Percentiles rank a stretch among this genome's conserved stretches.
phyloP scores from a whole-genome alignment of 2,797 vertebrate genomes.

The Podarcis siculus region DNA sequence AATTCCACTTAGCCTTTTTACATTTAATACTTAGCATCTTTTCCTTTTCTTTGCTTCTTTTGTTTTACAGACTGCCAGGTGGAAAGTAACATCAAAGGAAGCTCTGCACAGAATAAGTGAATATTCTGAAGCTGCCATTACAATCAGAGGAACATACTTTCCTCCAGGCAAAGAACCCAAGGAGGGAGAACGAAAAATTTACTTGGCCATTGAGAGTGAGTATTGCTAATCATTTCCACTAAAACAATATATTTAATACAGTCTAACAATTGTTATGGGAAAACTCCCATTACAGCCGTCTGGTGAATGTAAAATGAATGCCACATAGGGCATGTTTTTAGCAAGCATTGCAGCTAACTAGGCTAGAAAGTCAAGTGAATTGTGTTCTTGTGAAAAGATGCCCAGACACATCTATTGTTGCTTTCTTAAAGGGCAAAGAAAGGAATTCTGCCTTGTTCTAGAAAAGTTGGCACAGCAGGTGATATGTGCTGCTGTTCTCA shows the following conservation, averaged over 20 bases:
- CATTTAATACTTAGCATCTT: not conserved
- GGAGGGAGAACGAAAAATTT: conserved; percentile 98
- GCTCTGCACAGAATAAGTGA: conserved; percentile 97
- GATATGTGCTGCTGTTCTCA: not conserved
- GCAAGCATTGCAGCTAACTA: not conserved
- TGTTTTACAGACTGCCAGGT: conserved; percentile 90
- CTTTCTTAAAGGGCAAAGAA: not conserved
- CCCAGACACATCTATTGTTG: not conserved
- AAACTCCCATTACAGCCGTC: not conserved
- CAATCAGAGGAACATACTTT: conserved; percentile 98
- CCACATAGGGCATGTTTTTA: not conserved
- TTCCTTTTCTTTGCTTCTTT: conserved; percentile 1
- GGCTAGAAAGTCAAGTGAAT: not conserved
- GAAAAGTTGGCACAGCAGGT: not conserved
- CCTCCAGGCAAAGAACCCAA: conserved; percentile 98
- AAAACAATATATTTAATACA: not conserved
- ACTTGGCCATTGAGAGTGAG: conserved; percentile 98
- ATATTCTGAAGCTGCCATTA: conserved; percentile 98
- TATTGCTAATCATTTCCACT: conserved; percentile 15
- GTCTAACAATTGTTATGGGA: not conserved
- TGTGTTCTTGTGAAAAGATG: not conserved
- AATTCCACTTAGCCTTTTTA: not conserved
- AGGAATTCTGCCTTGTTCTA: not conserved
- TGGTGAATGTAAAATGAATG: not conserved
- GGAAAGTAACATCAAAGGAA: conserved; percentile 99